phyloP scores from a whole-genome alignment of 1,140 invertebrate species.

The Arctopsyche grandis region DNA sequence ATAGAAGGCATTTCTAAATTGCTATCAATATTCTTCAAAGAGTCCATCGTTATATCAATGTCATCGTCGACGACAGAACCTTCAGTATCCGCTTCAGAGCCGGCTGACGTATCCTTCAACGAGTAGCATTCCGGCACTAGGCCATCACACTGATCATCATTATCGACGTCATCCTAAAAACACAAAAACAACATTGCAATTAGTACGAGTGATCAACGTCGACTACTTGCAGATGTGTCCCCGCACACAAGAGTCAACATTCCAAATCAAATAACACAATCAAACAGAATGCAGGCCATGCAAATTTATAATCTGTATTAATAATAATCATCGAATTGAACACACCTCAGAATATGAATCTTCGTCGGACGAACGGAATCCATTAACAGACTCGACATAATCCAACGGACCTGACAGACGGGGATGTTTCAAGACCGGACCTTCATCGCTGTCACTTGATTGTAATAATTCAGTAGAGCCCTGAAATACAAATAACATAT shows the following conservation, averaged over 20 bases:
- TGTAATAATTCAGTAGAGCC: conserved; percentile 1
- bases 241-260: background rate
- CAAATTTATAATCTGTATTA: background rate
- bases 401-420: conserved; percentile 62
- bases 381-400: conserved; percentile 34
- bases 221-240: background rate
- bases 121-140: conserved; percentile 36
- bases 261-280: background rate
- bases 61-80: conserved; percentile 48
- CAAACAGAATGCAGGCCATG: conserved; percentile 7
- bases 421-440: conserved; percentile 75
- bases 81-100: conserved; percentile 53
- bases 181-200: background rate
- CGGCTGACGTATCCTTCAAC: conserved; percentile 44
- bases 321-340: background rate
- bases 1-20: background rate
- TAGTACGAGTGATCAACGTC: background rate
- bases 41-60: conserved; percentile 50
- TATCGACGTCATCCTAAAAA: conserved; percentile 38
- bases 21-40: conserved; percentile 30
- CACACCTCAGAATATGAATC: conserved; percentile 50
- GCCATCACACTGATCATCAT: conserved; percentile 40
- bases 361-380: conserved; percentile 34
- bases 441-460: conserved; percentile 72
- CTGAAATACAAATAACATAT: conserved; percentile 15